Conservation (phyloP, 2,888 invertebrate species). For the Aphodius granarius region DNA sequence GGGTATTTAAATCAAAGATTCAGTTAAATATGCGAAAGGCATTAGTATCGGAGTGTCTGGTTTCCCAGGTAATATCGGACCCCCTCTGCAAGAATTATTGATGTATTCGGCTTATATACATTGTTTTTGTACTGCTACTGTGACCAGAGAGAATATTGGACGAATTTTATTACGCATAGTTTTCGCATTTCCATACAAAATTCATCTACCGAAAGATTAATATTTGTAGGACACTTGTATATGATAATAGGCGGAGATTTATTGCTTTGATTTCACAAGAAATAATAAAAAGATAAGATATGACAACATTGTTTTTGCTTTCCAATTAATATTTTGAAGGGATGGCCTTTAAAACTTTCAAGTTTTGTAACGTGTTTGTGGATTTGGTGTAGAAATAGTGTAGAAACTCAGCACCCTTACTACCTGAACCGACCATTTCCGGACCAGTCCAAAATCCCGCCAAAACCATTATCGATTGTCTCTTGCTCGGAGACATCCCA, state of each 20-base stretch:
- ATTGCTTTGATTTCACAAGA: too few species aligned
- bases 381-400: neutral
- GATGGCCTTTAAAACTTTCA: too few species aligned
- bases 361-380: too few species aligned
- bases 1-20: slow-evolving; percentile 33
- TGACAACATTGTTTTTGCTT: too few species aligned
- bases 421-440: neutral
- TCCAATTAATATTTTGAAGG: too few species aligned
- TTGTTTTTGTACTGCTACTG: neutral
- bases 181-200: neutral
- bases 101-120: neutral
- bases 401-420: neutral
- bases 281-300: too few species aligned
- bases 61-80: slow-evolving; percentile 35
- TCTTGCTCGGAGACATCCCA: neutral
- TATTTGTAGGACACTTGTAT: neutral
- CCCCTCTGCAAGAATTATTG: slow-evolving; percentile 17
- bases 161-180: neutral
- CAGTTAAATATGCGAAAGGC: slow-evolving; percentile 30
- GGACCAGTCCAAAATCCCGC: neutral
- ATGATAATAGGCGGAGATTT: too few species aligned
- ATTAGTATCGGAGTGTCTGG: slow-evolving; percentile 22
- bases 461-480: neutral
- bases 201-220: neutral
- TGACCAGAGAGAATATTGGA: neutral